Evolutionary conservation across 2,888 invertebrate genomes (phyloP).

Genomic region (Hipparchia sbordonii): DNA sequence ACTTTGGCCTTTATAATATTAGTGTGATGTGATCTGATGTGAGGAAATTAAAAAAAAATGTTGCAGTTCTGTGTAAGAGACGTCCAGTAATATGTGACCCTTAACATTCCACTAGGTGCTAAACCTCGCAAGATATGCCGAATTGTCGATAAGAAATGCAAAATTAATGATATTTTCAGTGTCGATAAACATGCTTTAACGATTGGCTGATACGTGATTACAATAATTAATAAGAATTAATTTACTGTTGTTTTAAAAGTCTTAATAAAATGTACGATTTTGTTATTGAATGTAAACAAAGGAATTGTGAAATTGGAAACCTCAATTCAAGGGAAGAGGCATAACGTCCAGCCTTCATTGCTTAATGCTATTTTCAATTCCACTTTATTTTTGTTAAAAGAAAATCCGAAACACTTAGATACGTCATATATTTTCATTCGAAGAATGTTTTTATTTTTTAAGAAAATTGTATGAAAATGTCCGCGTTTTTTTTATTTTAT

Average conservation of each 20-base stretch:
- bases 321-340: too few relatives aligned
- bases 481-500: too few relatives aligned
- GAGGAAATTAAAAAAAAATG: not conserved
- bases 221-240: slow-evolving; percentile 11
- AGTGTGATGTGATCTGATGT: too few relatives aligned
- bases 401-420: too few relatives aligned
- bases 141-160: slow-evolving; percentile 33
- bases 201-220: slow-evolving; percentile 11
- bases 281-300: slow-evolving; percentile 9
- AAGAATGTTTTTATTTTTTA: too few relatives aligned
- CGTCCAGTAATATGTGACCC: slow-evolving; percentile 48
- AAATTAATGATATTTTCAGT: slow-evolving; percentile 30
- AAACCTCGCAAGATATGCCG: slow-evolving; percentile 51
- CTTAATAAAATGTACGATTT: slow-evolving; percentile 12
- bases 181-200: slow-evolving; percentile 6
- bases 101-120: slow-evolving; percentile 63
- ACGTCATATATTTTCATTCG: too few relatives aligned
- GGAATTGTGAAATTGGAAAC: not conserved
- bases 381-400: too few relatives aligned
- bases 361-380: too few relatives aligned
- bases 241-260: slow-evolving; percentile 1
- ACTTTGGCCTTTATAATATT: too few relatives aligned
- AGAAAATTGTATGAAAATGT: too few relatives aligned
- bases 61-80: slow-evolving; percentile 49
- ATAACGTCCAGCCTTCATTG: too few relatives aligned